Evolutionary conservation across 1,140 invertebrate genomes (phyloP).

Genomic region (Oppia nitens): DNA sequence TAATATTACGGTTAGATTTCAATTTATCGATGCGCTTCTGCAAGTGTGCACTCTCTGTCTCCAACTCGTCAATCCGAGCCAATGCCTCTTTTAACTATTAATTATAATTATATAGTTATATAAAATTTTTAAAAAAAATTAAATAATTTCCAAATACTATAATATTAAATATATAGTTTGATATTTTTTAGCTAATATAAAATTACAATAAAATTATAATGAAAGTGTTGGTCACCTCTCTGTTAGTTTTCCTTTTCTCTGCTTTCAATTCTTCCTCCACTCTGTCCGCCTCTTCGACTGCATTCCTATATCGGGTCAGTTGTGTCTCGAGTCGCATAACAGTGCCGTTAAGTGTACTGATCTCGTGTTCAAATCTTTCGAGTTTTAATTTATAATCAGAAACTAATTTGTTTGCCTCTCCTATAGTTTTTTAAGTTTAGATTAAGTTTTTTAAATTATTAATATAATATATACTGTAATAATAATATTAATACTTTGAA

Average conservation of each 20-base stretch:
- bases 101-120: conserved; percentile 14
- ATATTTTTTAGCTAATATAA: no score
- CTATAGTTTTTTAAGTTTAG: background rate
- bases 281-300: conserved; percentile 82
- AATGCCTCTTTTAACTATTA: conserved; percentile 79
- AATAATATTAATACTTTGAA: background rate
- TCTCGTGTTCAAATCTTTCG: conserved; percentile 91
- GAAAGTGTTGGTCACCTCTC: conserved; percentile 73
- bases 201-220: no score
- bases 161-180: no score
- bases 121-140: background rate
- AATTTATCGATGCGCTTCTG: conserved; percentile 91
- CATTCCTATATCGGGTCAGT: conserved; percentile 77
- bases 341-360: conserved; percentile 49
- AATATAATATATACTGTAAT: background rate
- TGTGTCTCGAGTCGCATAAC: conserved; percentile 81
- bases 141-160: no score
- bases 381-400: conserved; percentile 80
- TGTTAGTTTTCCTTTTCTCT: conserved; percentile 81
- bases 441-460: background rate
- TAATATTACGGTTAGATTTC: conserved; percentile 45
- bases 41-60: conserved; percentile 90
- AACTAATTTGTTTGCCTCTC: conserved; percentile 62
- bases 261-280: conserved; percentile 86
- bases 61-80: conserved; percentile 85